Evolutionary conservation across 2,113 vertebrate genomes (phyloP).

Genomic region (Myanophis thanlyinensis): DNA sequence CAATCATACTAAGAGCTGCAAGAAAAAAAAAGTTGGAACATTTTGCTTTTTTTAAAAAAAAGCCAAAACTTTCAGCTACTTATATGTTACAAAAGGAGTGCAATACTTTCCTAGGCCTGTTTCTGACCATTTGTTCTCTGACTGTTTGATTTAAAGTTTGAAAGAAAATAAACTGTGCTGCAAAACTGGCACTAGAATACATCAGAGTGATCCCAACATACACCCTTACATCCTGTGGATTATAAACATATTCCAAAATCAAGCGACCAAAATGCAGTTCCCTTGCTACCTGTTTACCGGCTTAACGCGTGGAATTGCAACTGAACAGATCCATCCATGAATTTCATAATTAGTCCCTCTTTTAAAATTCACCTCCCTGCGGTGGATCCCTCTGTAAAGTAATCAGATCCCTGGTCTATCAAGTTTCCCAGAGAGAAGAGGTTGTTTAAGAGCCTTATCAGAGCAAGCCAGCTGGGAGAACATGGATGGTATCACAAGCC

Average conservation of each 20-base stretch:
- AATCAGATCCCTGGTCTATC: slow-evolving; percentile 46
- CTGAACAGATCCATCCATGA: slow-evolving; percentile 34
- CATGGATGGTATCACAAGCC: slow-evolving; percentile 44
- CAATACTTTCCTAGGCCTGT: not conserved
- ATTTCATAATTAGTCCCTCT: slow-evolving; percentile 59
- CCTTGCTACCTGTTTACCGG: slow-evolving; percentile 29
- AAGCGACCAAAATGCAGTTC: not conserved
- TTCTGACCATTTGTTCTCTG: not conserved
- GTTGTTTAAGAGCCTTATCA: slow-evolving; percentile 69
- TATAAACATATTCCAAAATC: not conserved
- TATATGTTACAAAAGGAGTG: not conserved
- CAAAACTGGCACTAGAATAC: not conserved
- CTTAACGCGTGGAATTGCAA: not conserved
- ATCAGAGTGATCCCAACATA: not conserved
- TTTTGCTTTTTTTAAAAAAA: not conserved
- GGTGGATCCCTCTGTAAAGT: slow-evolving; percentile 40
- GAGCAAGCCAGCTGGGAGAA: slow-evolving; percentile 60
- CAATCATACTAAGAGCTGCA: not conserved
- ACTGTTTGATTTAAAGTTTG: not conserved
- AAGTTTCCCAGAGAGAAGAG: slow-evolving; percentile 49
- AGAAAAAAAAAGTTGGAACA: not conserved
- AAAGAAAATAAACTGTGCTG: not conserved
- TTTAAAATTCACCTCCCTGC: slow-evolving; percentile 46
- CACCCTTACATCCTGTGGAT: not conserved
- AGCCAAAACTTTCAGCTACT: not conserved